Base-by-base conservation (phyloP, 2,888 invertebrate species). In the Neria commutata region DNA sequence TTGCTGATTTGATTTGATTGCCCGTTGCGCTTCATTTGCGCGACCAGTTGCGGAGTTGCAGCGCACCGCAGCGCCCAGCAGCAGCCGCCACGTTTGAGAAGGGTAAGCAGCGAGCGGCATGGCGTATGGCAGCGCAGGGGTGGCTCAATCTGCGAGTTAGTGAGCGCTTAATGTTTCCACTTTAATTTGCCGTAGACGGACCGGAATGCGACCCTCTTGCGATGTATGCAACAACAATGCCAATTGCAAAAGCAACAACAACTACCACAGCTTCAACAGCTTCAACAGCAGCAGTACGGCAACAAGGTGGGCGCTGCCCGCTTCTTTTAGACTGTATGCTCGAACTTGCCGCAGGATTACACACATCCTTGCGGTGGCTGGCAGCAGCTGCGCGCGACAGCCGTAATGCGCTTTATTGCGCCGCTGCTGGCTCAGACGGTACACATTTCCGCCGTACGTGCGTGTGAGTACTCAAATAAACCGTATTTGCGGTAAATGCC, bases 361-460 rank as follows among this genome's bases (percentile, higher is more conserved):
- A n/a, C n/a, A 68, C 64, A 58, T 58, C 49, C 56, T 58, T 61
- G 58, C 56, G 61, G 63, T 55, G 25, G 42, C 63, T 60, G 60
- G 61, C 66, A 64, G 67, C 69, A 63, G 66, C 68, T 69, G 70
- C 62, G 63, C 63, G 58, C 54, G 71, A 69, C 69, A 67, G 61
- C 51, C 17, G 63, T 74, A 72, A 76, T 72, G 65, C 73, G 72
- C 68, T 72, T 76, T 75, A 75, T 63, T 69, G 67, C n/a, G 68
- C 58, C 69, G 70, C 69, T 65, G 45, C 66, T 23, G 33, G 45
- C 42, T 45, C 37, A 49, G 57, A 56, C 40, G 51, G 50, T 60
- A 57, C 61, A 61, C 63, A 64, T 64, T 62, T 64, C 64, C 64
- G 64, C 47, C n/a, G n/a, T n/a, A n/a, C n/a, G n/a, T n/a, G n/a